A percentile compares a stretch with the other conserved stretches of the same genome.
Evolutionary conservation across 2,797 vertebrate genomes (phyloP).

Genomic region (Microtus californicus): DNA sequence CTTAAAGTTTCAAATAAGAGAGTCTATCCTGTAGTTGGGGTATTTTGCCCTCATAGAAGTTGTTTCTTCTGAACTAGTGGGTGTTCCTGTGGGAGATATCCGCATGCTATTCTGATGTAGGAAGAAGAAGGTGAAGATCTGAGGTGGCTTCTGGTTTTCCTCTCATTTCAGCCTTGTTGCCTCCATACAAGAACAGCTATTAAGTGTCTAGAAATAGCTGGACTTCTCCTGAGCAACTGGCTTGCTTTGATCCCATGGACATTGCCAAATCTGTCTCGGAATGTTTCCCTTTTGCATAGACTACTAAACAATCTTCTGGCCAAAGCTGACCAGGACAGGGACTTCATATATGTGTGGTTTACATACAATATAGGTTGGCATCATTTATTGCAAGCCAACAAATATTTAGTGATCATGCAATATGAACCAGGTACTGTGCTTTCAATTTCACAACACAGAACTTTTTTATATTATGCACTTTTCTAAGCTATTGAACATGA

Average conservation of each 20-base stretch:
- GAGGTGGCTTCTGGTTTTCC: background rate
- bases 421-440: slow-evolving; percentile 36
- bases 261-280: slow-evolving; percentile 52
- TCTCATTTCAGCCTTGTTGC: slow-evolving; percentile 16
- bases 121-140: background rate
- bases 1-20: background rate
- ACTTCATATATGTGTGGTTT: background rate
- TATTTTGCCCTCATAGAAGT: background rate
- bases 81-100: background rate
- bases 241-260: slow-evolving; percentile 64
- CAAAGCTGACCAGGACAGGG: slow-evolving; percentile 59
- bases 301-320: slow-evolving; percentile 52
- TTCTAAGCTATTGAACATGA: slow-evolving; percentile 65
- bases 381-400: slow-evolving; percentile 57
- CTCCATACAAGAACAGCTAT: slow-evolving; percentile 55
- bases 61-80: slow-evolving; percentile 14
- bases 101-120: background rate
- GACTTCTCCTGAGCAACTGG: slow-evolving; percentile 63
- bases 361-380: background rate
- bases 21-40: background rate
- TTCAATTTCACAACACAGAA: slow-evolving; percentile 47
- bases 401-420: slow-evolving; percentile 18
- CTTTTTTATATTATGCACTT: slow-evolving; percentile 55
- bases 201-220: slow-evolving; percentile 48
- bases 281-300: slow-evolving; percentile 63